These are phyloP conservation scores for Micoletzkya japonica DNA, from an alignment of 2,888 invertebrate genomes.

Conservation along the genomic window DNA sequence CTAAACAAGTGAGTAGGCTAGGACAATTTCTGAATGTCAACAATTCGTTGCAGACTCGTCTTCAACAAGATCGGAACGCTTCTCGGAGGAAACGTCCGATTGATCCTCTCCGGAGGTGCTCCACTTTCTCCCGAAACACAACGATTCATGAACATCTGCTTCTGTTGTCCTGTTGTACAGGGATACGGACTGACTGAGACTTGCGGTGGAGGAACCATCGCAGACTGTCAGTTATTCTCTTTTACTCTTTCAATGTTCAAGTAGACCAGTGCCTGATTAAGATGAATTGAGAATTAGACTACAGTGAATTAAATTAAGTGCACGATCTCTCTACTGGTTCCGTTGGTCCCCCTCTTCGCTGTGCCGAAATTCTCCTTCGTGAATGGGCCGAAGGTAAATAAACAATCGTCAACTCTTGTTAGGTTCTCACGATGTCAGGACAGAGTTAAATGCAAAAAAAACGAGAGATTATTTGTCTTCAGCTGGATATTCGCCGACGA, in stretches of 20 bases:
- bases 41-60: conserved; percentile 68
- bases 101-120: conserved; percentile 90
- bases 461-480: too few species aligned
- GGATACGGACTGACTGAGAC: conserved; percentile 98
- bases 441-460: too few species aligned
- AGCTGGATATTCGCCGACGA: conserved; percentile 67
- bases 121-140: conserved; percentile 94
- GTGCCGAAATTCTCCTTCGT: conserved; percentile 81
- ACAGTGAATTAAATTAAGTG: conserved; percentile 33
- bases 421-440: too few species aligned
- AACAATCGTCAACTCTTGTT: background rate
- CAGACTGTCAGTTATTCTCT: conserved; percentile 46
- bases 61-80: conserved; percentile 75
- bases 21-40: background rate
- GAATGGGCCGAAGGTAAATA: conserved; percentile 85
- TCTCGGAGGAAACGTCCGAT: conserved; percentile 84
- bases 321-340: conserved; percentile 78
- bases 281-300: background rate
- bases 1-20: conserved; percentile 65
- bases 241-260: background rate
- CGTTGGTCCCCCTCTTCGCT: conserved; percentile 84
- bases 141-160: conserved; percentile 85
- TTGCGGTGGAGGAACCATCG: conserved; percentile 79
- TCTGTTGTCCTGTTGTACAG: conserved; percentile 79
- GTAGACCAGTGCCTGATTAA: too few species aligned